These are phyloP conservation scores for Brachymystax lenok DNA, from an alignment of 2,797 vertebrate species.

Conservation along the genomic window DNA sequence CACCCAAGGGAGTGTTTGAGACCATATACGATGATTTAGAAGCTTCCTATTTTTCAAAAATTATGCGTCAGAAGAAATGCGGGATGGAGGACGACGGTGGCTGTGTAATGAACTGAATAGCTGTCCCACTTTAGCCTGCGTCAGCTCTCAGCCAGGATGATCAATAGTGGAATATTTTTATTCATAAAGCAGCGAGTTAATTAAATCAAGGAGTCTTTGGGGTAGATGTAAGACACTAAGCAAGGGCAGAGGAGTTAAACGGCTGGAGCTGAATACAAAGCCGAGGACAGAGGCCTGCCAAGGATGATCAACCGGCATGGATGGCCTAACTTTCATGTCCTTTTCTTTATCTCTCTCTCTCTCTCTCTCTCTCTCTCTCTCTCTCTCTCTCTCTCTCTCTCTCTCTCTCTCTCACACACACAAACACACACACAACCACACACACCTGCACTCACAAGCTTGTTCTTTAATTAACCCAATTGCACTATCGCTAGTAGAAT, in stretches of 20 bases:
- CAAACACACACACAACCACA: background rate
- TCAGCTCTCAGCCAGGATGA: slow-evolving; percentile 83
- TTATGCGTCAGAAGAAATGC: no score
- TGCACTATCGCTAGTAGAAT: background rate
- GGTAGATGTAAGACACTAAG: slow-evolving; percentile 83
- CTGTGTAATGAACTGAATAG: slow-evolving; percentile 77
- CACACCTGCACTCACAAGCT: background rate
- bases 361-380: background rate
- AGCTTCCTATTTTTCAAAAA: slow-evolving; percentile 65
- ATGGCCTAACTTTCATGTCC: background rate
- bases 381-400: no score
- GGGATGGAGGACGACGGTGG: slow-evolving; percentile 41
- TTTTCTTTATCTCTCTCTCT: background rate
- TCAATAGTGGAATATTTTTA: slow-evolving; percentile 98
- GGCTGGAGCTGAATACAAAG: slow-evolving; percentile 39
- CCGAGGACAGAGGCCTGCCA: slow-evolving; percentile 12
- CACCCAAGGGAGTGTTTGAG: slow-evolving; percentile 88
- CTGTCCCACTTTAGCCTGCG: slow-evolving; percentile 77
- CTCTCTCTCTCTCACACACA: no score
- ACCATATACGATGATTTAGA: slow-evolving; percentile 90
- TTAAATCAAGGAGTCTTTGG: slow-evolving; percentile 92
- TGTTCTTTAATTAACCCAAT: background rate
- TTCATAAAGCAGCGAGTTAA: slow-evolving; percentile 94
- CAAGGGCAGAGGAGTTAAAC: slow-evolving; percentile 73
- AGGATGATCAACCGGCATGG: slow-evolving; percentile 21